Conservation (phyloP, 2,113 vertebrate genomes). For the Cervus canadensis region DNA sequence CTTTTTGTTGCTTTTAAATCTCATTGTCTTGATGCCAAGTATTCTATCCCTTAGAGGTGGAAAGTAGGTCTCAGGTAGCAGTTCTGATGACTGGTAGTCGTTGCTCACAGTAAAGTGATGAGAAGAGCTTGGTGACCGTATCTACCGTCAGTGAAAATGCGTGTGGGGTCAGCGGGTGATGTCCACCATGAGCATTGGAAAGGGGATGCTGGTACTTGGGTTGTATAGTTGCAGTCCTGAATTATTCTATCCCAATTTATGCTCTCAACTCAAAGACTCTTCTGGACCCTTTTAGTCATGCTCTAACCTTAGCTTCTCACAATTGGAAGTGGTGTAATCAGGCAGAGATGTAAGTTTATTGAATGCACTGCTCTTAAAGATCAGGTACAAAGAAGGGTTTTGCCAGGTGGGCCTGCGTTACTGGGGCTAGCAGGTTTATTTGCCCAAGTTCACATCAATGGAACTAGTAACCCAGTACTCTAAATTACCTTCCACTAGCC, state of each 20-base stretch:
- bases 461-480: not conserved
- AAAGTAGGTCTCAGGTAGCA: not conserved
- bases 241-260: no score
- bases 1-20: not conserved
- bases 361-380: not conserved
- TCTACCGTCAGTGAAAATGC: not conserved
- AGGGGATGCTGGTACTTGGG: not conserved
- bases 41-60: not conserved
- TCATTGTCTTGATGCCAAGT: not conserved
- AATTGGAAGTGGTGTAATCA: not conserved
- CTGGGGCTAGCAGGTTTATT: not conserved
- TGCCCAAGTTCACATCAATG: not conserved
- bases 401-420: not conserved
- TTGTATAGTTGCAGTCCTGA: no score
- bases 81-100: not conserved
- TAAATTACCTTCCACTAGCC: not conserved
- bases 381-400: fast-evolving
- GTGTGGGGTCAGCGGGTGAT: not conserved
- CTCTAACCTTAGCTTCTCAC: not conserved
- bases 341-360: not conserved
- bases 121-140: not conserved
- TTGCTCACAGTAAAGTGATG: not conserved
- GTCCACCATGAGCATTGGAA: not conserved
- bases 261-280: not conserved
- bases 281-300: not conserved